phyloP scores from a whole-genome alignment of 30 jellyfish, hydroid and myxozoan genomes.

The Chrysaora quinquecirrha region DNA sequence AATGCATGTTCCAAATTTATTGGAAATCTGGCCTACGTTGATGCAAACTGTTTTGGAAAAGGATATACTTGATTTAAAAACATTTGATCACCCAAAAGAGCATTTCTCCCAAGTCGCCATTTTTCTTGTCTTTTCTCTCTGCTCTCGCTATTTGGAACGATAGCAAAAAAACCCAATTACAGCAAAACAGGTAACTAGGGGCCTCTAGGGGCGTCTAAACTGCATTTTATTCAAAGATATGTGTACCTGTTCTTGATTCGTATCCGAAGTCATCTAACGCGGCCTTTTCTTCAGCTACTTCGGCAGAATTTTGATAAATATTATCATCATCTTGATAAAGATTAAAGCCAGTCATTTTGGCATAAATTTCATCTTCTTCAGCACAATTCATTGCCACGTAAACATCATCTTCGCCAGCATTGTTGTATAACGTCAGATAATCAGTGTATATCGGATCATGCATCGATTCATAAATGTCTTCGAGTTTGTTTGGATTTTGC shows the following conservation, averaged over 20 bases:
- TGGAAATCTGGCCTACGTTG: too few species aligned
- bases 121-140: too few species aligned
- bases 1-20: too few species aligned
- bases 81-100: too few species aligned
- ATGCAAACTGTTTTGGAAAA: too few species aligned
- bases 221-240: too few species aligned
- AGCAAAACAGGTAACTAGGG: too few species aligned
- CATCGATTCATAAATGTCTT: constrained; percentile 31
- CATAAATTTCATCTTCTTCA: constrained; percentile 32
- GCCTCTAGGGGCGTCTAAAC: too few species aligned
- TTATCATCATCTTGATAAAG: background rate
- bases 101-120: too few species aligned
- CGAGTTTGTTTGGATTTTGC: constrained; percentile 30
- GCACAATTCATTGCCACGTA: constrained; percentile 27
- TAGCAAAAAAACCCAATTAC: too few species aligned
- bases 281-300: background rate
- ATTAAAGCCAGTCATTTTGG: background rate
- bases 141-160: too few species aligned
- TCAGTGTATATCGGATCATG: constrained; percentile 5
- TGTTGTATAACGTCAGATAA: background rate
- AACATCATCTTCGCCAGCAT: constrained; percentile 5
- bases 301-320: background rate
- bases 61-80: too few species aligned
- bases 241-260: background rate
- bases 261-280: background rate